Base-by-base conservation (phyloP, 1,140 invertebrate genomes). In the Rhagoletis pomonella region DNA sequence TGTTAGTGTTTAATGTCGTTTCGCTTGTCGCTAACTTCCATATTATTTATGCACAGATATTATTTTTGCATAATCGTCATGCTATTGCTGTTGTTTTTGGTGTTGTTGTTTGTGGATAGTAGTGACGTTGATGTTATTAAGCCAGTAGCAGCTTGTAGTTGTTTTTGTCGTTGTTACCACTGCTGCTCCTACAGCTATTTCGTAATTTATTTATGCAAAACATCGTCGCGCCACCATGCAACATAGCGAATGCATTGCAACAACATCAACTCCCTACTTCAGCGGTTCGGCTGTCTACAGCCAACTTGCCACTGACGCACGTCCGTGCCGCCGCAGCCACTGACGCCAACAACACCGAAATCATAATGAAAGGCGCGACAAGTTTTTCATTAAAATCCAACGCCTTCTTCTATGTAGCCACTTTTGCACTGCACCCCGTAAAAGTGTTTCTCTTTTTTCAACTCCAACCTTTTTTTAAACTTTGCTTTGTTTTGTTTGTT, bases 321-420 rank as follows among this genome's bases (percentile, higher is more conserved):
- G 29, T 29, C 29, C 29, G 29, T 29, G 29, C 29, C 29, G 29
- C 29, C 29, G 1, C 29, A 0, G 17, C 47, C 73, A 29, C 12
- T 62, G 12, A 1, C 44, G 69, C 14, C 42, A 3, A 0, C 17
- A 17, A 64, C 69, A 17, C 17, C 17, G 44, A 44, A 10, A 44
- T 7, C 12, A 77, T 77, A 77, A 77, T 77, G 44, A 77, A 77
- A 77, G 69, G 69, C 69, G 69, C 69, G 69, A 77, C 69, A 77
- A 77, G 69, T 77, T 77, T 77, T 77, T 77, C 69, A 77, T 77
- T 77, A 77, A 77, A 77, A 77, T 77, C 44, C 69, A 77, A 44
- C 69, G 69, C 69, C 69, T 77, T 47, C n/a, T 12, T 39, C 19
- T 39, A 29, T 29, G 29, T 29, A 29, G 29, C 64, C 17, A 5